phyloP scores from a whole-genome alignment of 2,888 invertebrate genomes.

The Phortica magna region DNA sequence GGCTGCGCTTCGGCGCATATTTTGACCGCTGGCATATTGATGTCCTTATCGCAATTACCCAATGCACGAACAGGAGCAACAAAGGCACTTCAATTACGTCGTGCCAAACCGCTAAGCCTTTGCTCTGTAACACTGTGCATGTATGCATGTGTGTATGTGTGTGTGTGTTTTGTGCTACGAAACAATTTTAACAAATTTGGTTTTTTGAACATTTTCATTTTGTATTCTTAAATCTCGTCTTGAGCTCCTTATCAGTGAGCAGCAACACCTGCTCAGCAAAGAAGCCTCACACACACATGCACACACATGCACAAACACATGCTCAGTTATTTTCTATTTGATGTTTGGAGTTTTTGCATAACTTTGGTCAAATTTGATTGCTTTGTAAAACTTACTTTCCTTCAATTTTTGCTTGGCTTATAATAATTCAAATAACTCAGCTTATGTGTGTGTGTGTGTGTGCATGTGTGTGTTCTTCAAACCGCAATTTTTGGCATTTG shows the following conservation, averaged over 20 bases:
- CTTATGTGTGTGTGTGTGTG: conserved; percentile 1
- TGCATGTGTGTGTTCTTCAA: conserved; percentile 20
- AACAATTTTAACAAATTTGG: conserved; percentile 50
- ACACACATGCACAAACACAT: conserved; percentile 23
- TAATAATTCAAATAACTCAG: neutral
- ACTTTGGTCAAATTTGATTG: neutral
- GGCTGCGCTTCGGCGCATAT: no score
- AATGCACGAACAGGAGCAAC: no score
- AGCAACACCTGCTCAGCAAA: neutral
- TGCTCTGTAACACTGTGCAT: neutral
- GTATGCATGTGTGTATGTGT: neutral
- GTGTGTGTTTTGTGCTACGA: conserved; percentile 36
- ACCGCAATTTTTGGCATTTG: conserved; percentile 44
- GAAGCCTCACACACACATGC: conserved; percentile 3
- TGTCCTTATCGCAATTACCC: no score
- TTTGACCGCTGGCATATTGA: no score
- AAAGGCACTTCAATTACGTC: no score
- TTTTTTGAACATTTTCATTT: conserved; percentile 30
- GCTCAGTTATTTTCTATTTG: conserved; percentile 3
- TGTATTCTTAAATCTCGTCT: neutral
- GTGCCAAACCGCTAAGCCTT: neutral
- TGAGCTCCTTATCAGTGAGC: neutral
- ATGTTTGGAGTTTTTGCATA: neutral
- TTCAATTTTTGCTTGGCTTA: neutral
- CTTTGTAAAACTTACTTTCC: neutral